phyloP scores from a whole-genome alignment of 1,140 invertebrate genomes.

The Pseudoatta argentina region DNA sequence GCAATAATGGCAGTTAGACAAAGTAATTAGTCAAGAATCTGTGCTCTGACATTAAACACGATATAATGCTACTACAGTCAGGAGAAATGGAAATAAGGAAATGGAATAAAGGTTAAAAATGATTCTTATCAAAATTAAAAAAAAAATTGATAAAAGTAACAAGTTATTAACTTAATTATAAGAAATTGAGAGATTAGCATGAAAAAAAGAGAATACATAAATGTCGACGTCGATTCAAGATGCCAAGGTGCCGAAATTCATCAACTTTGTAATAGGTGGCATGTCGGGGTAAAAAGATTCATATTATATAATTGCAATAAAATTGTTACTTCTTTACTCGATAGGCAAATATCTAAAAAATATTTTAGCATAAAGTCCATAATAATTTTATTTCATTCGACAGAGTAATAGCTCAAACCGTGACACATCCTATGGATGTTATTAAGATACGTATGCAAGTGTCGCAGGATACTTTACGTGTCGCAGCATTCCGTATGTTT shows the following conservation, averaged over 20 bases:
- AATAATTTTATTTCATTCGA: neutral
- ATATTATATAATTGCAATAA: neutral
- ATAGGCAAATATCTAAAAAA: neutral
- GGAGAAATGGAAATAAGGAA: constrained; percentile 1
- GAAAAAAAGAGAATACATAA: constrained; percentile 5
- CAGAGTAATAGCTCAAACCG: constrained; percentile 85
- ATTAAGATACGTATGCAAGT: constrained; percentile 91
- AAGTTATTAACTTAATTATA: neutral
- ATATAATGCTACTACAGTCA: constrained; percentile 35
- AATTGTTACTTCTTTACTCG: neutral
- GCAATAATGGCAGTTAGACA: neutral
- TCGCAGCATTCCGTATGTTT: constrained; percentile 80
- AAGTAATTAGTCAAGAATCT: too few species aligned
- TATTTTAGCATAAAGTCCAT: neutral
- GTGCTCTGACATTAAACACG: neutral
- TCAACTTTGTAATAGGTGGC: constrained; percentile 71
- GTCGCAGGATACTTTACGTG: constrained; percentile 86
- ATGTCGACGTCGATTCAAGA: constrained; percentile 43
- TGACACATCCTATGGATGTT: constrained; percentile 90
- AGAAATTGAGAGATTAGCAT: neutral
- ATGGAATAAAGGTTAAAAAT: constrained; percentile 2
- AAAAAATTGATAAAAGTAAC: neutral
- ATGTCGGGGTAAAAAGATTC: constrained; percentile 68
- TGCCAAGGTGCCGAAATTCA: constrained; percentile 47
- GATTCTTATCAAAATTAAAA: neutral